phyloP scores from a whole-genome alignment of 2,888 invertebrate species.

The Drosophila rubida region DNA sequence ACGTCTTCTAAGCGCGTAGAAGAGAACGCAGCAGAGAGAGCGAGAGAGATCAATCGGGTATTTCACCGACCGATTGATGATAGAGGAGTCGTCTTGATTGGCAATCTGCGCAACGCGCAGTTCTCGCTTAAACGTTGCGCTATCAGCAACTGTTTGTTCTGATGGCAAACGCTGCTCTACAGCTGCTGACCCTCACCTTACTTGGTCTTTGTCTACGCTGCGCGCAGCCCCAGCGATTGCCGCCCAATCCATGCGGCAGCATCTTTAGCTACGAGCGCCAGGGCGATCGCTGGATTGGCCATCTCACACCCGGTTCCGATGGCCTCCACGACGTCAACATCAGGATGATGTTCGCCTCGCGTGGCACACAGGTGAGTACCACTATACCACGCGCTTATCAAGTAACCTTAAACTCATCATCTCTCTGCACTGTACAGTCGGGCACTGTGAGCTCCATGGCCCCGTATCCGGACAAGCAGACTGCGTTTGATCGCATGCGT shows the following conservation, averaged over 20 bases:
- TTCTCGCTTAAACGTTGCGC: slow-evolving; percentile 37
- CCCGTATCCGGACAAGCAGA: slow-evolving; percentile 46
- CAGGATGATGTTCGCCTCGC: slow-evolving; percentile 40
- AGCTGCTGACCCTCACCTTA: background rate
- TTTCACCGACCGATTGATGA: slow-evolving; percentile 30
- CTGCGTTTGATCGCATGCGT: slow-evolving; percentile 40
- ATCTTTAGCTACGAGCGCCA: slow-evolving; percentile 53
- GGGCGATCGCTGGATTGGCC: slow-evolving; percentile 48
- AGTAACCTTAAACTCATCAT: background rate
- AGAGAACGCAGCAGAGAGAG: background rate
- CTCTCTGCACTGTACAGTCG: slow-evolving; percentile 26
- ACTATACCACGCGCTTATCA: background rate
- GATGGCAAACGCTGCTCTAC: slow-evolving; percentile 30
- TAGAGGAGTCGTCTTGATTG: slow-evolving; percentile 5
- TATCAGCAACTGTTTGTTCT: slow-evolving; percentile 52
- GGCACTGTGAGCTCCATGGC: slow-evolving; percentile 38
- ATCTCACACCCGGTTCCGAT: slow-evolving; percentile 34
- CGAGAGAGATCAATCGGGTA: slow-evolving; percentile 20
- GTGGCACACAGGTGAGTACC: slow-evolving; percentile 31
- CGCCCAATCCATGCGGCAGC: slow-evolving; percentile 48
- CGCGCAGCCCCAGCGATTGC: slow-evolving; percentile 40
- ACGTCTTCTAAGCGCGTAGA: slow-evolving; percentile 1
- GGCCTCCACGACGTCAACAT: slow-evolving; percentile 46
- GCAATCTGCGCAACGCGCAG: slow-evolving; percentile 37
- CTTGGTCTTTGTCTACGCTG: slow-evolving; percentile 27